Percentiles rank a stretch among this genome's conserved stretches.
phyloP scores from a whole-genome alignment of 2,113 vertebrate species.

The Morone chrysops region DNA sequence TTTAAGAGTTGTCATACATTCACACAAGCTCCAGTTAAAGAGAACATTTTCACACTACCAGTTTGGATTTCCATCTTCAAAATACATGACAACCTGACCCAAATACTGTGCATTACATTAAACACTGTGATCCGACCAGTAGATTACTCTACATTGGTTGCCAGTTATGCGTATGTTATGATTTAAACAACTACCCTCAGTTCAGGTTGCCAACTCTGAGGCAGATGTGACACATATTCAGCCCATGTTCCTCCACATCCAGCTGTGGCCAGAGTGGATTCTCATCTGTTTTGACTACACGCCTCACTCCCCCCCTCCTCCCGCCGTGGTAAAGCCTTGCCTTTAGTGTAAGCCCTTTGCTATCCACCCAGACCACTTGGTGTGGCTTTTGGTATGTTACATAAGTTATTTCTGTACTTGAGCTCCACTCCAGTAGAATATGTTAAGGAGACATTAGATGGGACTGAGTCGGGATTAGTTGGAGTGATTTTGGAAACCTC shows the following conservation, averaged over 20 bases:
- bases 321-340: conserved; percentile 37
- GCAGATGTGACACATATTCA: conserved; percentile 72
- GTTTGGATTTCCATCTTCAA: conserved; percentile 34
- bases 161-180: conserved; percentile 64
- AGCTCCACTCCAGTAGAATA: conserved; percentile 19
- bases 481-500: conserved; percentile 33
- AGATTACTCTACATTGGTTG: conserved; percentile 45
- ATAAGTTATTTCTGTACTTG: conserved; percentile 60
- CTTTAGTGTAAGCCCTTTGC: conserved; percentile 51
- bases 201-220: conserved; percentile 37
- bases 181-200: conserved; percentile 55
- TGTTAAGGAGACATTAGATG: conserved; percentile 32
- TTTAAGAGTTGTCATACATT: background rate
- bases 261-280: conserved; percentile 62
- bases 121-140: conserved; percentile 50
- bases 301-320: background rate
- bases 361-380: conserved; percentile 39
- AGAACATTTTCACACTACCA: background rate
- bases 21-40: background rate
- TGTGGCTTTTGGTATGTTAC: conserved; percentile 64
- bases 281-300: conserved; percentile 59
- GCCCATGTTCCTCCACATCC: conserved; percentile 54
- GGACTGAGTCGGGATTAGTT: conserved; percentile 57
- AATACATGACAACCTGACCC: conserved; percentile 57
- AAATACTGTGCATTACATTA: conserved; percentile 56